Evolutionary conservation across 2,113 vertebrate species (phyloP).

Genomic region (Gasterosteus nipponicus): DNA sequence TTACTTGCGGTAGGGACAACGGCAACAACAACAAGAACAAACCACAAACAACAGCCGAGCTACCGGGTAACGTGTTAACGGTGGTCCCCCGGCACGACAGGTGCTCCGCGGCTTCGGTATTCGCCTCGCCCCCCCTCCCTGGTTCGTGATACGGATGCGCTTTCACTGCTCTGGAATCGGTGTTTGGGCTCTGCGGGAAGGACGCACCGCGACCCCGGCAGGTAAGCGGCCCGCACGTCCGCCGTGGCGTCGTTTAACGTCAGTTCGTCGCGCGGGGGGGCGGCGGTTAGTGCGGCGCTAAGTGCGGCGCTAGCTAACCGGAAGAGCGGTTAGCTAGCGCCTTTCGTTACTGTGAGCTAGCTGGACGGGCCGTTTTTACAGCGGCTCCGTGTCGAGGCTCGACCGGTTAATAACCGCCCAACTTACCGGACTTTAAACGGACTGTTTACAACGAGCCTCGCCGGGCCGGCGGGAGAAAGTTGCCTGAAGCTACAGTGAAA

Average conservation of each 20-base stretch:
- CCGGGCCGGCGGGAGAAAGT: too few species aligned
- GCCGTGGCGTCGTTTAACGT: too few species aligned
- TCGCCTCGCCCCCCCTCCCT: neutral
- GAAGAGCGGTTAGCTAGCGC: neutral
- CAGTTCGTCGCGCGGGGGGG: too few species aligned
- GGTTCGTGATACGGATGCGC: too few species aligned
- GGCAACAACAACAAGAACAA: neutral
- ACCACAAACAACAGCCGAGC: neutral
- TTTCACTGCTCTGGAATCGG: too few species aligned
- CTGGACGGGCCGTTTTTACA: neutral
- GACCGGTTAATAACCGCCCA: too few species aligned
- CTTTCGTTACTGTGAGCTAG: neutral
- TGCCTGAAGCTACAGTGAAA: too few species aligned
- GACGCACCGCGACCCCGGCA: too few species aligned
- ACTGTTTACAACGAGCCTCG: too few species aligned
- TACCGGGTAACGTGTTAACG: neutral
- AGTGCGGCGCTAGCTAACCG: neutral
- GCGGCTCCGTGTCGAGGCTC: neutral
- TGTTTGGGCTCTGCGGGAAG: too few species aligned
- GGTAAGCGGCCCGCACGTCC: neutral
- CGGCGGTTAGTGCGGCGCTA: neutral
- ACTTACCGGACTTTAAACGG: too few species aligned
- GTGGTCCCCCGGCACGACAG: neutral
- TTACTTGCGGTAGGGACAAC: neutral
- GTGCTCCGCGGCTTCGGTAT: neutral